Evolutionary conservation across 2,888 invertebrate species (phyloP), one percentile per base, ranked within the genome.

Genomic region (Drosophila rellima): DNA sequence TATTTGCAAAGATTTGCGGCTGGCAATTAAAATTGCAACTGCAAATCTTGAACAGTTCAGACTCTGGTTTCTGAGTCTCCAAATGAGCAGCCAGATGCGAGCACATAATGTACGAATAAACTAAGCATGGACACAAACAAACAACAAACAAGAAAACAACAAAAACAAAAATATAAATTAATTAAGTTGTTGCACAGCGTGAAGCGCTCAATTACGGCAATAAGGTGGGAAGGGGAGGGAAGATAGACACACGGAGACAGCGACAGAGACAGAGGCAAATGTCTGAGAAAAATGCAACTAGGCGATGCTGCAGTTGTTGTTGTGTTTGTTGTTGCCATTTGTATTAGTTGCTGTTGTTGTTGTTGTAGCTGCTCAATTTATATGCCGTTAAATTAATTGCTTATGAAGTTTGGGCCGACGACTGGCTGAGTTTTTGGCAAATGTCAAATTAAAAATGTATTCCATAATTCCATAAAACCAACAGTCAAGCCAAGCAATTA

Each of bases 101-200:
- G 44, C 68, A 82, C 66, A 80, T 82, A 78, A 84, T 82, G 60
- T 68, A 57, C 64, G 63, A 68, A 55, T 60, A 52, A 55, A 44
- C 60, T 61, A 26, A 60, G 67, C 61, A 33, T 56, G 52, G 23
- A 29, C 20, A 52, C 48, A 37, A 35, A 44, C 37, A 63, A 60
- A 31, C 17, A 44, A 60, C 52, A 62, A 60, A 52, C 62, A 57
- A 20, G 44, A 42, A 33, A 47, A 59, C 61, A 71, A 65, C 15
- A 52, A 17, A 26, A 31, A 54, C 39, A 70, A 67, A 80, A 62
- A 78, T 78, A 74, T 74, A 89, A 86, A 79, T 87, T 87, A 89
- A 87, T 87, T 87, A 87, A 87, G 86, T 87, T 87, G 86, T 87
- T 87, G 89, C 90, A 79, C 90, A 89, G 88, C 86, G 90, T 89